Base-by-base conservation (phyloP, 2,797 vertebrate species). In the Malurus leucopterus region DNA sequence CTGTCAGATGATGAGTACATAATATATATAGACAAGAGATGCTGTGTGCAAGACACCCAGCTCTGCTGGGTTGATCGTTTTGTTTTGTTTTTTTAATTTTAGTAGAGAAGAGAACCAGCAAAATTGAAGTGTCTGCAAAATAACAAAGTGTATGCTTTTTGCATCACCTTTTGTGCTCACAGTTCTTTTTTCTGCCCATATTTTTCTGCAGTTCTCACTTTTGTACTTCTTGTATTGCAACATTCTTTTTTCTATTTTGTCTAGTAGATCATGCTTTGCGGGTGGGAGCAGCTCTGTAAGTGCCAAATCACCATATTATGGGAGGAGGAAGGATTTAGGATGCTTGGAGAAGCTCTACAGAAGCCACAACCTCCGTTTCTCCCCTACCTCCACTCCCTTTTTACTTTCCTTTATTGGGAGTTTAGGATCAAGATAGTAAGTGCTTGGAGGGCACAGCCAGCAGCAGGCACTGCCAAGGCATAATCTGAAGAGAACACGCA, bases 381-480 rank as follows among this genome's bases (percentile, higher is more conserved):
- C 6, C 1, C 6, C 5, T 3, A 6, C 8, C 8, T 24, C 2
- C 7, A 8, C 20, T 6, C 4, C 13, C 17, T 30, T 8, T 9
- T 15, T 58, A 24, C 54, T 73, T 59, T 80, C 22, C 22, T 55
- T 43, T 47, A 8, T 27, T 67, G 73, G 54, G 34, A 77, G 15
- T 32, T 82, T 62, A 73, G 70, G 38, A 68, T 47, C 0, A 0
- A 75, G 61, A 23, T 8, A 46, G 9, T 30, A 63, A 44, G 15
- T 43, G 13, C 11, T 32, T 34, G 32, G 26, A 15, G 10, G 4
- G 5, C 41, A 49, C 5, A 86, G 30, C 18, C 62, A 91, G 59
- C n/a, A 51, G 34, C 46, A 88, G 75, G 43, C 36, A 54, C 63
- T 81, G 36, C 27, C 30, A 69, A 82, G 12, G 17, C 17, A 74